Evolutionary conservation across 2,797 vertebrate species (phyloP).

Genomic region (Parauchenoglanis punctatus): DNA sequence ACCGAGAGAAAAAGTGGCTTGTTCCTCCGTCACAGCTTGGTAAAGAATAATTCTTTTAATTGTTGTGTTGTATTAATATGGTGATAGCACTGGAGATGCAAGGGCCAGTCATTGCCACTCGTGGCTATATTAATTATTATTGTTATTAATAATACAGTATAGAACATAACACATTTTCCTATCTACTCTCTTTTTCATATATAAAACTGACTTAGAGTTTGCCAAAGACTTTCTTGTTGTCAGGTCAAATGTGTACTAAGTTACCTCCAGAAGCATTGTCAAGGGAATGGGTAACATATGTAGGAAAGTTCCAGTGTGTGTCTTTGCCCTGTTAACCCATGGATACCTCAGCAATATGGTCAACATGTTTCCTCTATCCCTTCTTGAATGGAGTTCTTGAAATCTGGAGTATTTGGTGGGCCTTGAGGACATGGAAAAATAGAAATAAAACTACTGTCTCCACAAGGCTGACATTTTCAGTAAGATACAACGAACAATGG

Average conservation of each 20-base stretch:
- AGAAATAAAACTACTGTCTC: neutral
- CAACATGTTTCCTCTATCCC: neutral
- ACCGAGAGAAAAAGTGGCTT: too few species aligned
- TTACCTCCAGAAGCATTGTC: neutral
- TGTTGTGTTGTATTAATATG: too few species aligned
- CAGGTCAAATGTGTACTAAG: neutral
- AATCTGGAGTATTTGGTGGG: neutral
- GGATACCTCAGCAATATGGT: neutral
- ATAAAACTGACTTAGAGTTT: neutral
- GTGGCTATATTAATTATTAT: neutral
- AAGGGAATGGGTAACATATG: neutral
- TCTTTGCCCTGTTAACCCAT: neutral
- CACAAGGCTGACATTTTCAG: neutral
- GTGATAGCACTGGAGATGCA: too few species aligned
- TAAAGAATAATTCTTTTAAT: too few species aligned
- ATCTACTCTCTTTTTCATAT: neutral
- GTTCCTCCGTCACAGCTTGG: too few species aligned
- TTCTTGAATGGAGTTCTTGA: neutral
- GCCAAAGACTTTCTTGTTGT: neutral
- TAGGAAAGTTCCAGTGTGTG: neutral
- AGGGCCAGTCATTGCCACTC: too few species aligned
- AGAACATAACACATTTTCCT: neutral
- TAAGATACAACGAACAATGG: neutral
- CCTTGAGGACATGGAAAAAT: neutral
- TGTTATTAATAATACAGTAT: neutral